phyloP scores from a whole-genome alignment of 2,113 vertebrate genomes.

The Pygoscelis adeliae region DNA sequence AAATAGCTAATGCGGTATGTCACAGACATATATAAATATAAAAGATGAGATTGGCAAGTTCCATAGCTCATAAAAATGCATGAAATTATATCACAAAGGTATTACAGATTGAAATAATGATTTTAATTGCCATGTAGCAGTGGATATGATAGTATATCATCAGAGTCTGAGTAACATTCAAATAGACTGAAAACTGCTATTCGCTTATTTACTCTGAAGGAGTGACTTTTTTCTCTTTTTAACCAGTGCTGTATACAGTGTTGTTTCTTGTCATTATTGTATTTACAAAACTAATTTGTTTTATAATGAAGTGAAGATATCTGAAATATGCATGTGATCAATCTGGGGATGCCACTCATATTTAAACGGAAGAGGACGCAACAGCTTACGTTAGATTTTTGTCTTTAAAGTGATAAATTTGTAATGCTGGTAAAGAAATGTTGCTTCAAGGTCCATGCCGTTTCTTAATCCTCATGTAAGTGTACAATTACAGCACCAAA shows the following conservation, averaged over 20 bases:
- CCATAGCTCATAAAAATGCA: not conserved
- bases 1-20: not conserved
- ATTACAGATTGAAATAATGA: not conserved
- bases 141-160: not conserved
- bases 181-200: not conserved
- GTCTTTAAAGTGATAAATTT: not conserved
- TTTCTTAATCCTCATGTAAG: not conserved
- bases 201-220: not conserved
- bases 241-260: not conserved
- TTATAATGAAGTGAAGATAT: not conserved
- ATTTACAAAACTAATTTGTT: not conserved
- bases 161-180: not conserved
- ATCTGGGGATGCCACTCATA: not conserved
- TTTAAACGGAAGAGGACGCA: not conserved
- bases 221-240: not conserved
- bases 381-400: not conserved
- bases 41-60: not conserved
- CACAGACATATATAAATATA: not conserved
- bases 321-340: not conserved
- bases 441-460: not conserved
- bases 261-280: not conserved
- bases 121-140: not conserved
- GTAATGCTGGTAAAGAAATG: not conserved
- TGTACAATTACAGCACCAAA: not conserved
- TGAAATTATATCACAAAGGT: not conserved